Percentiles rank a stretch among this genome's conserved stretches.
Conservation (phyloP, 2,888 invertebrate species). For the Tachystola acroxantha region DNA sequence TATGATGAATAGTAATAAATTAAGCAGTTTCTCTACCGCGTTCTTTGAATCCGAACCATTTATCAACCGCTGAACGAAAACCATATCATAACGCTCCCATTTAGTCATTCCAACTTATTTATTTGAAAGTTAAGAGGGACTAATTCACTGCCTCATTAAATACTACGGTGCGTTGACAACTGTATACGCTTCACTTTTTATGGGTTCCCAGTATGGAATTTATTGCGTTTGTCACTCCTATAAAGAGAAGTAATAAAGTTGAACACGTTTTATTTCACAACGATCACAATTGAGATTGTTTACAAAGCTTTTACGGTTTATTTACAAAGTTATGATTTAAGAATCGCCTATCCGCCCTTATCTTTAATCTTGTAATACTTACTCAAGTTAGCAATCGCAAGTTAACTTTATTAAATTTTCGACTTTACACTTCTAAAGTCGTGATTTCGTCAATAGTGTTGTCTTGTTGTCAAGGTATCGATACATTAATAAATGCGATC, state of each 20-base stretch:
- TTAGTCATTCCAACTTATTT: constrained; percentile 46
- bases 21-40: constrained; percentile 23
- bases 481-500: constrained; percentile 12
- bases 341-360: constrained; percentile 3
- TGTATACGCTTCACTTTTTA: constrained; percentile 59
- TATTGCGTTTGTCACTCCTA: constrained; percentile 57
- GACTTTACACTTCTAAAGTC: constrained; percentile 13
- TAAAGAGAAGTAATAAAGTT: constrained; percentile 48
- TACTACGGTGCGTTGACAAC: constrained; percentile 47
- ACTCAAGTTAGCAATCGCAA: constrained; percentile 10
- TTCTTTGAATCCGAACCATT: constrained; percentile 22
- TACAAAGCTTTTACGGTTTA: constrained; percentile 42
- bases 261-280: constrained; percentile 41
- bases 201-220: constrained; percentile 54
- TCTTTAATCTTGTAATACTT: constrained; percentile 13
- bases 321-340: constrained; percentile 16
- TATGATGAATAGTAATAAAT: constrained; percentile 52
- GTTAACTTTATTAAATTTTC: constrained; percentile 17
- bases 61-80: constrained; percentile 33
- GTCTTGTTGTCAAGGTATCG: constrained; percentile 10
- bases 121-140: constrained; percentile 50
- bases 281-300: constrained; percentile 33
- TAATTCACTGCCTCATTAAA: constrained; percentile 61
- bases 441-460: constrained; percentile 12
- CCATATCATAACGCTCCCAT: constrained; percentile 24